Conservation (phyloP, 2,113 vertebrate species). For the Hoplias malabaricus region DNA sequence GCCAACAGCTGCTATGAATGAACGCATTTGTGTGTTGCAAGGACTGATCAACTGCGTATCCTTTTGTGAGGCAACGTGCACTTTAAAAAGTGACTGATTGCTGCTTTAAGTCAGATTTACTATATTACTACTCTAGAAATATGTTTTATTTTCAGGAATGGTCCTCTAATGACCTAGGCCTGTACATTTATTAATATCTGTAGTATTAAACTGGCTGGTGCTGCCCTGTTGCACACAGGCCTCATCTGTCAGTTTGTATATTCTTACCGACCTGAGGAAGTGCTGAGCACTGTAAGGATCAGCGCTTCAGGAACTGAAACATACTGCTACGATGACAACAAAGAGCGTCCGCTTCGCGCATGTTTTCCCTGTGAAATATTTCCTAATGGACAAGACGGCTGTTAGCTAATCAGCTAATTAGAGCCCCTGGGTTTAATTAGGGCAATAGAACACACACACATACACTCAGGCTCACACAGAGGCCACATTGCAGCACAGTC, state of each 20-base stretch:
- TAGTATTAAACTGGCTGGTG: neutral
- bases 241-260: conserved; percentile 60
- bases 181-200: neutral
- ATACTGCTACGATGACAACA: conserved; percentile 62
- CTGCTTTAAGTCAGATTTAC: too few relatives aligned
- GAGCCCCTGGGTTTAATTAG: conserved; percentile 78
- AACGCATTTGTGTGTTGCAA: too few relatives aligned
- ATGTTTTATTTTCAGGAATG: neutral
- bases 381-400: conserved; percentile 57
- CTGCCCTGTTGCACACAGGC: neutral
- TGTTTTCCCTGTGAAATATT: conserved; percentile 32
- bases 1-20: too few relatives aligned
- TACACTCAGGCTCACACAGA: conserved; percentile 15
- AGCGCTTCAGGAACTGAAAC: conserved; percentile 69
- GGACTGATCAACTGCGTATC: too few relatives aligned
- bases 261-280: neutral
- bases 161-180: neutral
- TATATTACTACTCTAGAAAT: neutral
- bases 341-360: neutral
- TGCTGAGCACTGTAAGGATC: conserved; percentile 56
- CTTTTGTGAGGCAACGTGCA: too few relatives aligned
- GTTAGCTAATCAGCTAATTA: conserved; percentile 77
- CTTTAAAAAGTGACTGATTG: too few relatives aligned
- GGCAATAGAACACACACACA: conserved; percentile 57
- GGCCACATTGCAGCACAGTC: conserved; percentile 13